These are phyloP conservation scores for Dasypolia templi DNA, from an alignment of 2,888 invertebrate species.

Conservation along the genomic window DNA sequence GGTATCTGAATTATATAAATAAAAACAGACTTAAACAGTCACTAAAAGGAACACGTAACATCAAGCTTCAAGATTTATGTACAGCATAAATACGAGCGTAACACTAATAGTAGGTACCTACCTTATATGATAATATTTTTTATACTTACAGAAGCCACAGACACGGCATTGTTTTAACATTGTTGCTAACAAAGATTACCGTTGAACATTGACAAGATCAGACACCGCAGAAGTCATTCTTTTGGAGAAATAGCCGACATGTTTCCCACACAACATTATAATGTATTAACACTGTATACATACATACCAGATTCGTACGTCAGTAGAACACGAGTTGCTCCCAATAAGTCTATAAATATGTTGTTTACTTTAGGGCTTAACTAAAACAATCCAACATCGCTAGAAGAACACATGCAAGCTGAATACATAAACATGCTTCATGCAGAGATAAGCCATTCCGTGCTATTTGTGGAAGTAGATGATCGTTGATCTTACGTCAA, in stretches of 20 bases:
- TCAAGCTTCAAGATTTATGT: slow-evolving; percentile 22
- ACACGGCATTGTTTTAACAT: slow-evolving; percentile 7
- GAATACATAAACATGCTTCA: slow-evolving; percentile 62
- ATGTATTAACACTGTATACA: slow-evolving; percentile 13
- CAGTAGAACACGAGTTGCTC: slow-evolving; percentile 7
- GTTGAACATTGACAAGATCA: slow-evolving; percentile 12
- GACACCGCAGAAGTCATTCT: neutral
- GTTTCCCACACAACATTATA: neutral
- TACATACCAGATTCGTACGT: slow-evolving; percentile 25
- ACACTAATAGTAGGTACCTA: no score
- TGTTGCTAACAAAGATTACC: slow-evolving; percentile 17
- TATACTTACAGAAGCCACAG: slow-evolving; percentile 25
- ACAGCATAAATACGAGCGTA: slow-evolving; percentile 19
- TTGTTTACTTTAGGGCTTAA: slow-evolving; percentile 27
- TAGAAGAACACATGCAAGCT: slow-evolving; percentile 60
- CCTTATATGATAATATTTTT: neutral
- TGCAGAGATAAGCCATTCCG: slow-evolving; percentile 57
- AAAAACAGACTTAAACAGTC: neutral
- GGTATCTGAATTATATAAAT: neutral
- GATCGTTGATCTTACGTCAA: slow-evolving; percentile 39
- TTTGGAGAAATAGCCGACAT: slow-evolving; percentile 1
- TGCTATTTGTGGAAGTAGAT: slow-evolving; percentile 44
- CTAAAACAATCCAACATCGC: slow-evolving; percentile 23
- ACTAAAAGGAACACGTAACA: neutral
- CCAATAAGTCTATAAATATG: slow-evolving; percentile 40